A percentile compares a stretch with the other conserved stretches of the same genome.
These are phyloP conservation scores for Zaprionus camerounensis DNA, from an alignment of 1,140 invertebrate species.

Conservation along the genomic window DNA sequence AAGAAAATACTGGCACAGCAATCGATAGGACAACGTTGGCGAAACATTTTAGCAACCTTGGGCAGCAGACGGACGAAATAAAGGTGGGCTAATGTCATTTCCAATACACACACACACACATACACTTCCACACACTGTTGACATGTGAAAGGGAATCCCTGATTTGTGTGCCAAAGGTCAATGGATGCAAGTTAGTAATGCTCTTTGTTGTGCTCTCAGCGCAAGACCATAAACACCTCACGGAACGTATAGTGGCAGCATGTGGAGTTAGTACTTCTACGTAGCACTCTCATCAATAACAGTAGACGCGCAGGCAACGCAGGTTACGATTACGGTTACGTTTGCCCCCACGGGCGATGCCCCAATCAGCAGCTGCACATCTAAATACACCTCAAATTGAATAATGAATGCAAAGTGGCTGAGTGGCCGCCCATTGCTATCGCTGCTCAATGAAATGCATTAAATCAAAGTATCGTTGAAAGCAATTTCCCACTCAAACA, in stretches of 20 bases:
- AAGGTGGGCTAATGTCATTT: constrained; percentile 40
- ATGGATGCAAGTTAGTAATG: constrained; percentile 40
- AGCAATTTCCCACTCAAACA: constrained; percentile 56
- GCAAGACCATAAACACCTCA: constrained; percentile 15
- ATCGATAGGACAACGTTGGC: constrained; percentile 29
- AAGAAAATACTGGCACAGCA: constrained; percentile 32
- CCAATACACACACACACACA: constrained; percentile 1
- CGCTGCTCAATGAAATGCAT: constrained; percentile 79
- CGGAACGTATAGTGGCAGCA: neutral
- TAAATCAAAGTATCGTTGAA: constrained; percentile 81
- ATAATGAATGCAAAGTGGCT: constrained; percentile 78
- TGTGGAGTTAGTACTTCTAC: neutral
- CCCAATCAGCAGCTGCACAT: constrained; percentile 67
- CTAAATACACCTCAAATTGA: constrained; percentile 79
- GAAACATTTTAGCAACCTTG: constrained; percentile 29
- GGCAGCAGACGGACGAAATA: constrained; percentile 32
- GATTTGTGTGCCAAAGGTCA: constrained; percentile 56
- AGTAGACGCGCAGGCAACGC: constrained; percentile 7
- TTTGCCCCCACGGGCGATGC: constrained; percentile 15
- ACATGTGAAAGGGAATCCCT: constrained; percentile 51
- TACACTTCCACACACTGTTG: constrained; percentile 6
- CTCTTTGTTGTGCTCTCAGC: constrained; percentile 21
- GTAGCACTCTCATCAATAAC: constrained; percentile 28
- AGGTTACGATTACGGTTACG: neutral
- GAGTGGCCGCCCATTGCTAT: constrained; percentile 60